phyloP scores from a whole-genome alignment of 2,797 vertebrate species.

The Eulemur coronatus region DNA sequence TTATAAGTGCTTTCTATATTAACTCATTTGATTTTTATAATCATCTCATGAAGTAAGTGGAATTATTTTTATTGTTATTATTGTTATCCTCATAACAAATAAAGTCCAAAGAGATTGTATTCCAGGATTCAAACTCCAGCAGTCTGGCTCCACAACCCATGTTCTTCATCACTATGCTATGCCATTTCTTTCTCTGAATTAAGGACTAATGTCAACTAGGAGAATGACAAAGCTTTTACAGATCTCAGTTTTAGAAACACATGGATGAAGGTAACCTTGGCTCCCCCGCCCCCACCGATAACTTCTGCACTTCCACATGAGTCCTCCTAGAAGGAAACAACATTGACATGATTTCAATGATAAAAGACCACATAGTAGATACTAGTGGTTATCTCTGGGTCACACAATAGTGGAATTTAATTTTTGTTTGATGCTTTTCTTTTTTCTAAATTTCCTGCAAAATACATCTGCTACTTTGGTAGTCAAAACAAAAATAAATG shows the following conservation, averaged over 20 bases:
- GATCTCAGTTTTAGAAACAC: not conserved
- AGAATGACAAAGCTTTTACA: not conserved
- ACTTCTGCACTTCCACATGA: not conserved
- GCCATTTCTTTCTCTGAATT: not conserved
- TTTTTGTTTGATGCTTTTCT: slow-evolving; percentile 18
- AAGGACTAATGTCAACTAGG: not conserved
- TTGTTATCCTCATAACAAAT: not conserved
- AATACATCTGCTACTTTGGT: not conserved
- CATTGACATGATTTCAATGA: not conserved
- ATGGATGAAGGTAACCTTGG: not conserved
- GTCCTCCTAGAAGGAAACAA: not conserved
- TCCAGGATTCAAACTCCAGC: not conserved
- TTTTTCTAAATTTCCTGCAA: not conserved
- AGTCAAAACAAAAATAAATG: not conserved
- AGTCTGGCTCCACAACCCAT: not conserved
- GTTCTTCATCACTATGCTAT: not conserved
- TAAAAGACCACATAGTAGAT: not conserved
- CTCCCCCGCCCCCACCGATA: not conserved
- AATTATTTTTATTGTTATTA: not conserved
- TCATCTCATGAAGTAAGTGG: not conserved
- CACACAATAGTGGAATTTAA: not conserved
- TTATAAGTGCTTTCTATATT: not conserved
- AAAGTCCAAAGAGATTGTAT: not conserved
- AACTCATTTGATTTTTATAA: not conserved
- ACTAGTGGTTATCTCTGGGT: not conserved